Percentiles rank a stretch among this genome's conserved stretches.
Conservation (phyloP, 2,113 vertebrate genomes). For the Todiramphus saurophagus region DNA sequence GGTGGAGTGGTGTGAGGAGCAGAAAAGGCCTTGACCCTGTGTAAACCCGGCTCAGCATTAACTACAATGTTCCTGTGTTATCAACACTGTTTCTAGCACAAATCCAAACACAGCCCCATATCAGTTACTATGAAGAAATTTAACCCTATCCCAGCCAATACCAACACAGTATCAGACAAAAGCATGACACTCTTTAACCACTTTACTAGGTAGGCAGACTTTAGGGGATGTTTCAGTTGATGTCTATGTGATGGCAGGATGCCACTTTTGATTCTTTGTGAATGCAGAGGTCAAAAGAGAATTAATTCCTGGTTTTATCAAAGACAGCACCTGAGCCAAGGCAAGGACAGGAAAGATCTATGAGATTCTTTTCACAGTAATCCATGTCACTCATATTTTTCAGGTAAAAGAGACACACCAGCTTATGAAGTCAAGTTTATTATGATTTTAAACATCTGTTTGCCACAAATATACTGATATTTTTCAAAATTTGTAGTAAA, state of each 20-base stretch:
- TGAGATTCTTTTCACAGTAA: neutral
- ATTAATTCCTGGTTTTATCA: neutral
- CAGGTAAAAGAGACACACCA: neutral
- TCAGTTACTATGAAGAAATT: neutral
- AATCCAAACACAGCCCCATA: neutral
- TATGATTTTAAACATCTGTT: neutral
- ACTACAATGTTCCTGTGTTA: neutral
- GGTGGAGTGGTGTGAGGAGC: too few relatives aligned
- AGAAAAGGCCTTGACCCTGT: too few relatives aligned
- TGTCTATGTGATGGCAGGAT: neutral
- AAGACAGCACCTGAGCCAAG: neutral
- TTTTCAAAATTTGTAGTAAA: neutral
- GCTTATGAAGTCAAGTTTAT: neutral
- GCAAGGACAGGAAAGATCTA: neutral
- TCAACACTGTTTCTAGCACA: neutral
- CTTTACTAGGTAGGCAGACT: neutral
- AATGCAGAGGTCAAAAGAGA: neutral
- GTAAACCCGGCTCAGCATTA: too few relatives aligned
- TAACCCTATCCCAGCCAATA: neutral
- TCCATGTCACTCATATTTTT: neutral
- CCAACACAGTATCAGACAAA: neutral
- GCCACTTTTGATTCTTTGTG: neutral
- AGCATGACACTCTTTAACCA: neutral
- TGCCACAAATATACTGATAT: neutral
- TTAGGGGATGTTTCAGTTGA: neutral